These are phyloP conservation scores for Emydura subglobosa DNA, from an alignment of 2,113 vertebrate genomes.

Conservation along the genomic window DNA sequence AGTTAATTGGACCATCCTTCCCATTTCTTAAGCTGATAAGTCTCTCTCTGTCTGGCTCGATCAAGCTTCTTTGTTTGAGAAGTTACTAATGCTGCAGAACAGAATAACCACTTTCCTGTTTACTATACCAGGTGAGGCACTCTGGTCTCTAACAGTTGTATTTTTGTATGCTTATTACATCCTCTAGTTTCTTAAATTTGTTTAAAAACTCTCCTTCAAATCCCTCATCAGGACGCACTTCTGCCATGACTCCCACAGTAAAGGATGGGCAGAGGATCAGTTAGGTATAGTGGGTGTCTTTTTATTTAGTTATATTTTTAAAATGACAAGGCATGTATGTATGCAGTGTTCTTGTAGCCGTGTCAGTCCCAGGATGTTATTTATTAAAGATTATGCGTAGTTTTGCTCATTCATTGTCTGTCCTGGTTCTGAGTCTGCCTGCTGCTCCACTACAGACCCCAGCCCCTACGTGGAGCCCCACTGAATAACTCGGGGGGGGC, in stretches of 20 bases:
- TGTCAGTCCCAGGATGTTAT: not conserved
- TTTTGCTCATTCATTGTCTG: not conserved
- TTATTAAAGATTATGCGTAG: not conserved
- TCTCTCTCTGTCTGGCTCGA: slow-evolving; percentile 78
- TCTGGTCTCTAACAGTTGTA: slow-evolving; percentile 18
- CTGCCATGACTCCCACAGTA: not conserved
- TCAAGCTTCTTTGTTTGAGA: slow-evolving; percentile 81
- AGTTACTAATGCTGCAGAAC: slow-evolving; percentile 74
- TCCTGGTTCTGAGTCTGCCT: not conserved
- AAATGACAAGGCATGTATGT: not conserved
- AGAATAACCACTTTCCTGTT: slow-evolving; percentile 66
- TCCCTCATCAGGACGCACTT: not conserved
- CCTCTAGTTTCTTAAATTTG: not conserved
- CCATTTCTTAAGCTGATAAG: slow-evolving; percentile 82
- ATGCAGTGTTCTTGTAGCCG: not conserved
- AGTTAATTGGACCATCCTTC: slow-evolving; percentile 83
- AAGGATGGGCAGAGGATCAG: slow-evolving; percentile 25
- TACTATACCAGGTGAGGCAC: slow-evolving; percentile 47
- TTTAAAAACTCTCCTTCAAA: slow-evolving; percentile 2
- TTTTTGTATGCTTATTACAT: not conserved
- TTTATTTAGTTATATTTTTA: not conserved
- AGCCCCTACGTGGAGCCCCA: not conserved
- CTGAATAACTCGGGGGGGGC: accelerated
- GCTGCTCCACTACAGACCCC: not conserved
- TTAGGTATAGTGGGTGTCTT: not conserved